Conservation (phyloP, 1,140 invertebrate species). For the Procambarus clarkii region DNA sequence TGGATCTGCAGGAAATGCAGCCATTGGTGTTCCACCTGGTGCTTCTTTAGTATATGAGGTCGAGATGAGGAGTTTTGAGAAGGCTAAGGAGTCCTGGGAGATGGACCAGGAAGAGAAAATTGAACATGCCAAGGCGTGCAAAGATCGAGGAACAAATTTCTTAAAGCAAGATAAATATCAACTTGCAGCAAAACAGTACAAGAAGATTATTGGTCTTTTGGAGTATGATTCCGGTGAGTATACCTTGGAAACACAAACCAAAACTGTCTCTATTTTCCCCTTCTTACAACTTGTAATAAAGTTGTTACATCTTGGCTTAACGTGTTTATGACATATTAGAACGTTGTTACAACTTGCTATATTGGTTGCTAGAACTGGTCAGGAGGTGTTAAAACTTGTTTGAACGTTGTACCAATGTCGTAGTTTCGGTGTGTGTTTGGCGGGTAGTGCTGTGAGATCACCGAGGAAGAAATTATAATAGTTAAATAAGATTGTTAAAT, state of each 20-base stretch:
- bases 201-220: conserved; percentile 80
- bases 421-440: no score
- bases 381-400: no score
- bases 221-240: conserved; percentile 77
- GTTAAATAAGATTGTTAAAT: no score
- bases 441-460: no score
- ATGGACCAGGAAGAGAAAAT: conserved; percentile 88
- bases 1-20: conserved; percentile 83
- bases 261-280: no score
- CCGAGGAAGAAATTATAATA: no score
- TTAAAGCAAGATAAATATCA: conserved; percentile 88
- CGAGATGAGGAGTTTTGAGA: conserved; percentile 89
- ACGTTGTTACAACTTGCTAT: no score
- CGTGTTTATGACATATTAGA: no score
- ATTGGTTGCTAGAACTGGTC: no score
- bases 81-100: conserved; percentile 87
- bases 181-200: conserved; percentile 93
- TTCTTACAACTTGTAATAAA: no score
- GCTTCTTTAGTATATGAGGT: conserved; percentile 88
- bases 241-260: no score
- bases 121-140: conserved; percentile 87
- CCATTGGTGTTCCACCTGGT: conserved; percentile 87
- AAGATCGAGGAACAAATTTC: conserved; percentile 93
- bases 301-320: no score
- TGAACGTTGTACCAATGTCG: neutral